Evolutionary conservation across 2,113 vertebrate genomes (phyloP).

Genomic region (Scophthalmus maximus): DNA sequence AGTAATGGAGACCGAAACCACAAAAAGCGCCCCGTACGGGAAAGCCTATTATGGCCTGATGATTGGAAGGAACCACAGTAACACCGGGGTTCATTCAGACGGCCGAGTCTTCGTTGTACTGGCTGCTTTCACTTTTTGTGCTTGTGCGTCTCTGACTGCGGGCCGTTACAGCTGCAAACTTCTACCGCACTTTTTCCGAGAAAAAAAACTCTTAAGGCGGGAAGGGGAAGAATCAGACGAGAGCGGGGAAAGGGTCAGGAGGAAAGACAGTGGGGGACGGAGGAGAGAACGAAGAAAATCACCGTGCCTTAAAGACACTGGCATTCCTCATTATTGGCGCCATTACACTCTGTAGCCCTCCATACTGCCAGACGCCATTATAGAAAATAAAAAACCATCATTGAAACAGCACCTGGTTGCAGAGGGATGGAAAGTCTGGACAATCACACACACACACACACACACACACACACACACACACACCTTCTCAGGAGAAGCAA

Average conservation of each 20-base stretch:
- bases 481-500: slow-evolving; percentile 14
- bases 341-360: slow-evolving; percentile 54
- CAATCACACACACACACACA: background rate
- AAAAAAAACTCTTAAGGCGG: too few species aligned
- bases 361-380: slow-evolving; percentile 16
- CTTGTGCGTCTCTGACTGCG: slow-evolving; percentile 15
- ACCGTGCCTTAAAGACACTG: slow-evolving; percentile 45
- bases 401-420: background rate
- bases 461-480: background rate
- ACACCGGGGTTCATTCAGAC: slow-evolving; percentile 39
- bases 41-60: slow-evolving; percentile 44
- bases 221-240: background rate
- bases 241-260: background rate
- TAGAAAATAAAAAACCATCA: slow-evolving; percentile 17
- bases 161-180: slow-evolving; percentile 34
- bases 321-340: slow-evolving; percentile 56
- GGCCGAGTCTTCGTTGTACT: slow-evolving; percentile 12
- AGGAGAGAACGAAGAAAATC: slow-evolving; percentile 17
- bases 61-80: slow-evolving; percentile 35
- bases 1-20: slow-evolving; percentile 46
- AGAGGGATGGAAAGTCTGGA: too few species aligned
- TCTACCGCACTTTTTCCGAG: slow-evolving; percentile 14
- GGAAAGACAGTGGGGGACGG: background rate
- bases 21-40: slow-evolving; percentile 36
- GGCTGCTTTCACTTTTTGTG: slow-evolving; percentile 29